Evolutionary conservation across 2,113 vertebrate genomes (phyloP).

Genomic region (Sterrhoptilus dennistouni): DNA sequence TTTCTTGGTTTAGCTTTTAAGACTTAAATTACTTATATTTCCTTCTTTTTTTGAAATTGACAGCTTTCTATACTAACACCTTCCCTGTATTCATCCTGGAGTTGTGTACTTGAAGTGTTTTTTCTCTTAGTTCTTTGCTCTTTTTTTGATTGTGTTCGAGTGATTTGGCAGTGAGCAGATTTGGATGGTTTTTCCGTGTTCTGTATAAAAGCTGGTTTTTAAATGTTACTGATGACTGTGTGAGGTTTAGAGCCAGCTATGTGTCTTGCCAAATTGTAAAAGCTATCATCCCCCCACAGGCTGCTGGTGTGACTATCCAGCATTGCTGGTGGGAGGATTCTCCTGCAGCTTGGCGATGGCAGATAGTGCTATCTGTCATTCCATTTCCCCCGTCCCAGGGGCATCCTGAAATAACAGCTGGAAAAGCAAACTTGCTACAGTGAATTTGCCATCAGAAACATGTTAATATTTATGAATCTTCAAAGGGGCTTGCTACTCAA

Average conservation of each 20-base stretch:
- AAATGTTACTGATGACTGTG: constrained; percentile 29
- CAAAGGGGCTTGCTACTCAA: background rate
- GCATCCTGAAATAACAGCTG: background rate
- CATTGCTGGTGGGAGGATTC: background rate
- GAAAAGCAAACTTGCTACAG: background rate
- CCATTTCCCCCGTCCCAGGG: background rate
- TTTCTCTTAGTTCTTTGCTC: background rate
- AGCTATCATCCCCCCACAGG: background rate
- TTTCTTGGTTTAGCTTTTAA: background rate
- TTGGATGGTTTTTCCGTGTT: background rate
- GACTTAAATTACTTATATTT: background rate
- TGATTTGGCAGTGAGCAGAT: constrained; percentile 10
- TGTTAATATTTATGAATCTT: background rate
- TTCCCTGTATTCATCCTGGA: background rate
- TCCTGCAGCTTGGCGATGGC: background rate
- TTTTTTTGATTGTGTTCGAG: background rate
- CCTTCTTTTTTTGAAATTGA: background rate
- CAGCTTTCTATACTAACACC: background rate
- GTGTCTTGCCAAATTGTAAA: background rate
- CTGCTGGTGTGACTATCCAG: background rate
- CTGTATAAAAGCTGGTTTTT: background rate
- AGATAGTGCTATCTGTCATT: background rate
- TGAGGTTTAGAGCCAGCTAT: background rate
- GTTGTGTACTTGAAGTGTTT: background rate
- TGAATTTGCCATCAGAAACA: background rate